phyloP scores from a whole-genome alignment of 2,888 invertebrate genomes.

The Hyles lineata region DNA sequence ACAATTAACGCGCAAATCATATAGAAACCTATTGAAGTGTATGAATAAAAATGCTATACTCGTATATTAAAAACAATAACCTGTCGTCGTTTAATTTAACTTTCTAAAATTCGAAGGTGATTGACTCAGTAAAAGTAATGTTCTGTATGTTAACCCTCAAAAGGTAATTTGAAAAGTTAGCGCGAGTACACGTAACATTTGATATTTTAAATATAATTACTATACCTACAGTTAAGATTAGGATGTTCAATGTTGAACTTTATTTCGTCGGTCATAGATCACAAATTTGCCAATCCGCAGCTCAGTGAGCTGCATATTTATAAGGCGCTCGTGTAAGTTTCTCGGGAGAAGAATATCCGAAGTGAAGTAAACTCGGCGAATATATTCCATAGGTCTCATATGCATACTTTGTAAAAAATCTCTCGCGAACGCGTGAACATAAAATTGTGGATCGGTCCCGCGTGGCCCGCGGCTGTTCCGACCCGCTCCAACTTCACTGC shows the following conservation, averaged over 20 bases:
- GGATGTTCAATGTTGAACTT: neutral
- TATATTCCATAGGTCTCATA: slow-evolving; percentile 55
- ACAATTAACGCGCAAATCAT: too few species aligned
- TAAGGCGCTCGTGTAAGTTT: slow-evolving; percentile 50
- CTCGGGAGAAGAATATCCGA: slow-evolving; percentile 46
- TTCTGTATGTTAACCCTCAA: too few species aligned
- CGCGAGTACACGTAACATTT: slow-evolving; percentile 11
- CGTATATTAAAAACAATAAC: too few species aligned
- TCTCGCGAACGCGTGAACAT: slow-evolving; percentile 59
- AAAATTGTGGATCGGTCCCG: slow-evolving; percentile 63
- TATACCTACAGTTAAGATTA: neutral
- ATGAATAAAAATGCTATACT: too few species aligned
- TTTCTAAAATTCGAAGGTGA: too few species aligned
- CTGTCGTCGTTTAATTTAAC: too few species aligned
- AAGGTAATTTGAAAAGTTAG: neutral
- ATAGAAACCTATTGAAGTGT: too few species aligned
- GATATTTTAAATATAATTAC: slow-evolving; percentile 7
- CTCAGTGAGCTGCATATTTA: slow-evolving; percentile 60
- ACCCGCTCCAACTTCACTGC: slow-evolving; percentile 35
- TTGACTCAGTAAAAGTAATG: too few species aligned
- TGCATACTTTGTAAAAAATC: slow-evolving; percentile 72
- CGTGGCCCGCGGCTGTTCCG: slow-evolving; percentile 43
- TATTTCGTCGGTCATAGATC: slow-evolving; percentile 43
- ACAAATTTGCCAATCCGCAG: slow-evolving; percentile 50
- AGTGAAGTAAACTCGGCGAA: slow-evolving; percentile 48